phyloP scores from a whole-genome alignment of 2,888 invertebrate species.

The Melinaea menophilus region DNA sequence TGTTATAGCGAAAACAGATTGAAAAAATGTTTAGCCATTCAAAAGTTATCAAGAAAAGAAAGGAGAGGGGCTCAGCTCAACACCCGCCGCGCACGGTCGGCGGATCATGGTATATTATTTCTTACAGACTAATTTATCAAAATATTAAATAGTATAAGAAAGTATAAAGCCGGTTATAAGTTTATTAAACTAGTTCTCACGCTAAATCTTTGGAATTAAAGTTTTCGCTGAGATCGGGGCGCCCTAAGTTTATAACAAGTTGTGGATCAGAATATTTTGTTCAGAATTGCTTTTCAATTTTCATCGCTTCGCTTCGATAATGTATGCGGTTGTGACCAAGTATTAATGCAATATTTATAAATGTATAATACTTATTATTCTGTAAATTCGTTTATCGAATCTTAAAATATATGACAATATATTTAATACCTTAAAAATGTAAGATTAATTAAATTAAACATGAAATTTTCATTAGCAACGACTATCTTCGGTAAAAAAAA shows the following conservation, averaged over 20 bases:
- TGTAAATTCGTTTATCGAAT: background rate
- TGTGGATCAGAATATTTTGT: constrained; percentile 4
- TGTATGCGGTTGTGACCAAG: background rate
- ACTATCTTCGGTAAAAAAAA: no score
- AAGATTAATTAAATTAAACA: no score
- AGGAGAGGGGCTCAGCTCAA: no score
- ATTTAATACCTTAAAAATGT: no score
- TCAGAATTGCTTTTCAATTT: background rate
- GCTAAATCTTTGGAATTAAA: constrained; percentile 3
- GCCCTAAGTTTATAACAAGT: constrained; percentile 7
- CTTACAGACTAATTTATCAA: no score
- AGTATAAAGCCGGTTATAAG: background rate
- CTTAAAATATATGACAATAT: no score
- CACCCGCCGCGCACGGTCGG: no score
- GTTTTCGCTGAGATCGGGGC: background rate
- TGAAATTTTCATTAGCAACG: no score
- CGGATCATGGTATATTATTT: no score
- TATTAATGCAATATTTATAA: background rate
- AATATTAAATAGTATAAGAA: background rate
- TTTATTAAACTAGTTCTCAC: constrained; percentile 5
- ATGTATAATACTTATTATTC: background rate
- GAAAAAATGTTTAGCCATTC: no score
- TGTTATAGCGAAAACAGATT: no score
- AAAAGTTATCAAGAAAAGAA: no score
- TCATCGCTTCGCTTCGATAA: background rate